Evolutionary conservation across 2,797 vertebrate species (phyloP).

Genomic region (Mormyrus proboscirostris): DNA sequence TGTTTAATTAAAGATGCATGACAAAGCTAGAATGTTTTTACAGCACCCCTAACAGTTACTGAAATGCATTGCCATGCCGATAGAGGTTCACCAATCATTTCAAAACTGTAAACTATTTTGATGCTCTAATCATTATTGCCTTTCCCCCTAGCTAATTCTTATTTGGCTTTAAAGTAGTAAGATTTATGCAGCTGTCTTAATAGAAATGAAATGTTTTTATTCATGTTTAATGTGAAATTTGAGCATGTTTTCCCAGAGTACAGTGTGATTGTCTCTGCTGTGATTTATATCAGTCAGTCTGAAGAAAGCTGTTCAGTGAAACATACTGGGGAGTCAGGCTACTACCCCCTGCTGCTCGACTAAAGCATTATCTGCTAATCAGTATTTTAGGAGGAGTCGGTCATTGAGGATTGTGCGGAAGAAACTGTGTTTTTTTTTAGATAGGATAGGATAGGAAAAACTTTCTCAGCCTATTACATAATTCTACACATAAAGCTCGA

Average conservation of each 20-base stretch:
- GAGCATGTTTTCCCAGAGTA: background rate
- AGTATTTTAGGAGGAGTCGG: background rate
- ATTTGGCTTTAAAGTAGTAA: background rate
- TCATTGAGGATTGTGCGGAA: background rate
- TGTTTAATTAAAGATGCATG: background rate
- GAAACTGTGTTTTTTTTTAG: background rate
- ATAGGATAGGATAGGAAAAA: background rate
- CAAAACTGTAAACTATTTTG: background rate
- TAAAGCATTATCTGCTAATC: background rate
- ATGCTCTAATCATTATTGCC: background rate
- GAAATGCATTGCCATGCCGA: background rate
- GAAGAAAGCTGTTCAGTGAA: background rate
- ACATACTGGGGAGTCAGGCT: background rate
- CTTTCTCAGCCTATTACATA: background rate
- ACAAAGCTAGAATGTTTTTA: background rate
- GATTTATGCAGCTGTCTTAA: background rate
- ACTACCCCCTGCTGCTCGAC: background rate
- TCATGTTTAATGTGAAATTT: background rate
- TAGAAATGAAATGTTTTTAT: background rate
- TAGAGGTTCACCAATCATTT: background rate
- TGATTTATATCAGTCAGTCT: slow-evolving; percentile 13
- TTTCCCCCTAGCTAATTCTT: background rate
- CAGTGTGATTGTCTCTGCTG: background rate
- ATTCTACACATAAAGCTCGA: background rate
- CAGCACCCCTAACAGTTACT: background rate